phyloP scores from a whole-genome alignment of 2,113 vertebrate genomes.

The Anas platyrhynchos region DNA sequence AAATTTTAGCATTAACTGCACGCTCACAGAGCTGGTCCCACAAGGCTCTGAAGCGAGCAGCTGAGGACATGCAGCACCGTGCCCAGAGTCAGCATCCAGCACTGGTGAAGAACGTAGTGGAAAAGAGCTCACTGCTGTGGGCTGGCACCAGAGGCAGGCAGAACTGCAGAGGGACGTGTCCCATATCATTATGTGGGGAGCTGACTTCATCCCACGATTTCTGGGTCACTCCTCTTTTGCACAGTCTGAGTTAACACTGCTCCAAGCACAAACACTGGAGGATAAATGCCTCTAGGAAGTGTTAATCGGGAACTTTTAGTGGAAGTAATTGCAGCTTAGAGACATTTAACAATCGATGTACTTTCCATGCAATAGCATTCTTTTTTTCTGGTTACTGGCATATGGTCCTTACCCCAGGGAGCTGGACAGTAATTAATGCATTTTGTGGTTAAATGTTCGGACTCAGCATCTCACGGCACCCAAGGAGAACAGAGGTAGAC shows the following conservation, averaged over 20 bases:
- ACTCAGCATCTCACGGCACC: slow-evolving; percentile 6
- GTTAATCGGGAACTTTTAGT: background rate
- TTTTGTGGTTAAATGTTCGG: slow-evolving; percentile 42
- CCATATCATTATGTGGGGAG: background rate
- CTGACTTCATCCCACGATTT: background rate
- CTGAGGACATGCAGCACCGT: background rate
- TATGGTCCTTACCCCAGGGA: background rate
- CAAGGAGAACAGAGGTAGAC: background rate
- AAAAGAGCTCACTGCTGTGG: background rate
- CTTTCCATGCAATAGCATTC: background rate
- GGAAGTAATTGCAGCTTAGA: background rate
- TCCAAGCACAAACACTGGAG: background rate
- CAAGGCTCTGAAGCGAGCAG: background rate
- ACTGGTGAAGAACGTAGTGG: rapidly evolving
- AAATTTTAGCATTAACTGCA: background rate
- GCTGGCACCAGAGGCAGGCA: background rate
- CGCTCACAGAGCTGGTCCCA: background rate
- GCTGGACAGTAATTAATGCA: slow-evolving; percentile 35
- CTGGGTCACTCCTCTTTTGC: background rate
- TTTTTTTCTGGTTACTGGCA: background rate
- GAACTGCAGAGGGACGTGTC: background rate
- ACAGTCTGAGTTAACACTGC: rapidly evolving
- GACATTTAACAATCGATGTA: background rate
- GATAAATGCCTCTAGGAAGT: background rate
- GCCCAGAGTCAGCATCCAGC: background rate